Percentiles rank a stretch among this genome's conserved stretches.
Conservation (phyloP, 2,113 vertebrate genomes). For the Phrynosoma platyrhinos region DNA sequence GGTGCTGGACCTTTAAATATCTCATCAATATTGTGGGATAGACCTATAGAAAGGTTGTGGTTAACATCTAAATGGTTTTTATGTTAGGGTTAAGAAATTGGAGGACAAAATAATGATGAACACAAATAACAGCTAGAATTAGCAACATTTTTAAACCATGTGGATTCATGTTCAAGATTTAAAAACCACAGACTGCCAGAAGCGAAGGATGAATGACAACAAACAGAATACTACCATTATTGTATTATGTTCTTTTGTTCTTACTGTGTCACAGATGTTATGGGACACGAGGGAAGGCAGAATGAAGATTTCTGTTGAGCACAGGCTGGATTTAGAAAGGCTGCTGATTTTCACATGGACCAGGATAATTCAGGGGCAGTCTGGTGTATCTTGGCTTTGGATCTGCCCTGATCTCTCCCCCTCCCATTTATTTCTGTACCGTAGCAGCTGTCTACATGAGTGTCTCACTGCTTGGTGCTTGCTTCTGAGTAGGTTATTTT, state of each 20-base stretch:
- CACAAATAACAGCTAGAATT: not conserved
- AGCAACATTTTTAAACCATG: slow-evolving; percentile 17
- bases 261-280: not conserved
- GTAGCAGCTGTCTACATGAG: too few relatives aligned
- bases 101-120: not conserved
- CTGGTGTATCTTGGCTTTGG: too few relatives aligned
- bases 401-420: too few relatives aligned
- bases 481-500: too few relatives aligned
- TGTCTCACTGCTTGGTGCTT: too few relatives aligned
- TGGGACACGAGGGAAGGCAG: not conserved
- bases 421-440: too few relatives aligned
- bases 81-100: not conserved
- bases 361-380: not conserved
- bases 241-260: not conserved
- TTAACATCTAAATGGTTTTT: not conserved
- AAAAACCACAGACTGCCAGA: slow-evolving; percentile 26
- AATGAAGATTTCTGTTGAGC: not conserved
- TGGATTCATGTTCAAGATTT: slow-evolving; percentile 2
- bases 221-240: slow-evolving; percentile 17
- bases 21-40: not conserved
- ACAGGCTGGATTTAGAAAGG: not conserved
- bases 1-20: not conserved
- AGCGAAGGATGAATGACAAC: slow-evolving; percentile 20
- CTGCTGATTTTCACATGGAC: not conserved
- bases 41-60: not conserved